A percentile compares a stretch with the other conserved stretches of the same genome.
phyloP scores from a whole-genome alignment of 2,888 invertebrate species.

The Hylaea fasciaria region DNA sequence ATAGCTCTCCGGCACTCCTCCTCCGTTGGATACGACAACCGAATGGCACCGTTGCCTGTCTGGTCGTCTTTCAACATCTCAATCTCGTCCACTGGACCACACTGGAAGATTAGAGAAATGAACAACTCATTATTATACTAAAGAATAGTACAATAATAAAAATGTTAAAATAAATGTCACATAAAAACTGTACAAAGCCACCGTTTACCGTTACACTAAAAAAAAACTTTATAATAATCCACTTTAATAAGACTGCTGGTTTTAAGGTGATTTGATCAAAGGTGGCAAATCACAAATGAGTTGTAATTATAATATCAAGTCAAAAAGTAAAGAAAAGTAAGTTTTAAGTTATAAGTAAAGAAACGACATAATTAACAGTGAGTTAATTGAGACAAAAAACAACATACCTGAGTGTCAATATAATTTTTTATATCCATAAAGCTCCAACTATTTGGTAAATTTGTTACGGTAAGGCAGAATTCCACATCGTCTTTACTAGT shows the following conservation, averaged over 20 bases:
- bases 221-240: too few species aligned
- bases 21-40: conserved; percentile 44
- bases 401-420: conserved; percentile 50
- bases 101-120: conserved; percentile 42
- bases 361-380: too few species aligned
- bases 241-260: too few species aligned
- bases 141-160: too few species aligned
- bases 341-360: too few species aligned
- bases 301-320: too few species aligned
- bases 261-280: too few species aligned
- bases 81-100: conserved; percentile 50
- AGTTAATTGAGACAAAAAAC: neutral
- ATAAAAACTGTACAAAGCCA: too few species aligned
- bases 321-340: too few species aligned
- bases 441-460: conserved; percentile 47
- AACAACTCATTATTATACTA: neutral
- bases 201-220: too few species aligned
- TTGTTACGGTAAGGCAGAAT: conserved; percentile 44
- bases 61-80: conserved; percentile 45
- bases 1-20: conserved; percentile 41
- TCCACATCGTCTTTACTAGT: conserved; percentile 31
- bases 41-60: conserved; percentile 33
- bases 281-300: too few species aligned
- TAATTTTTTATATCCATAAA: conserved; percentile 50
- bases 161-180: too few species aligned